Evolutionary conservation across 2,113 vertebrate species (phyloP).

Genomic region (Otolemur garnettii): DNA sequence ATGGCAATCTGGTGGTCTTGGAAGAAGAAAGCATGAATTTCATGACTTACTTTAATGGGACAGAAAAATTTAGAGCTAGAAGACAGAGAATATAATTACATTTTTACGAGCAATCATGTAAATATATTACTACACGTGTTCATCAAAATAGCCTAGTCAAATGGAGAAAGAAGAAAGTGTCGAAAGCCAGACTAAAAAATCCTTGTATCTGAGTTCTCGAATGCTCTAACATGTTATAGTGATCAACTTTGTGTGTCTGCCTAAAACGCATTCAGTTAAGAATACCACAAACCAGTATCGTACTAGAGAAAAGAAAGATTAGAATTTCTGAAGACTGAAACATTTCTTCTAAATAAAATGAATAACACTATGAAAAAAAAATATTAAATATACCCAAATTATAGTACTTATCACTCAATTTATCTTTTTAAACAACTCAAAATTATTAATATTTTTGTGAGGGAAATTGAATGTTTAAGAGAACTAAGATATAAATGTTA

Average conservation of each 20-base stretch:
- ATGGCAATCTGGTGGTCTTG: constrained; percentile 75
- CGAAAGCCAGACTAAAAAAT: constrained; percentile 56
- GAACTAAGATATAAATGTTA: not conserved
- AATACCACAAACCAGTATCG: not conserved
- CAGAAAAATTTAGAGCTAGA: constrained; percentile 77
- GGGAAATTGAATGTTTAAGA: not conserved
- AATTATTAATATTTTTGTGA: not conserved
- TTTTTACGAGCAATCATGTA: constrained; percentile 82
- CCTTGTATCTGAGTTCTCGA: constrained; percentile 40
- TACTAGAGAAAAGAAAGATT: not conserved
- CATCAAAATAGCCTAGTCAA: constrained; percentile 73
- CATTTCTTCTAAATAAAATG: not conserved
- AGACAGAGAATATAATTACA: constrained; percentile 82
- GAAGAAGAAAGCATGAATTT: constrained; percentile 71
- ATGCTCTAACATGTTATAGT: constrained; percentile 32
- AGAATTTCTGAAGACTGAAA: not conserved
- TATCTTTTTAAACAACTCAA: not conserved
- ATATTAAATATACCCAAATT: not conserved
- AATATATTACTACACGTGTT: constrained; percentile 77
- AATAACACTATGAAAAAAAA: not conserved
- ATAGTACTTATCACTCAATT: not conserved
- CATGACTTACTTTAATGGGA: constrained; percentile 82
- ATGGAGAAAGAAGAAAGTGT: constrained; percentile 45
- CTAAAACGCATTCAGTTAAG: constrained; percentile 55
- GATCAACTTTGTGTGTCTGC: not conserved